phyloP scores from a whole-genome alignment of 2,797 vertebrate genomes.

The Orestias chungarensis region DNA sequence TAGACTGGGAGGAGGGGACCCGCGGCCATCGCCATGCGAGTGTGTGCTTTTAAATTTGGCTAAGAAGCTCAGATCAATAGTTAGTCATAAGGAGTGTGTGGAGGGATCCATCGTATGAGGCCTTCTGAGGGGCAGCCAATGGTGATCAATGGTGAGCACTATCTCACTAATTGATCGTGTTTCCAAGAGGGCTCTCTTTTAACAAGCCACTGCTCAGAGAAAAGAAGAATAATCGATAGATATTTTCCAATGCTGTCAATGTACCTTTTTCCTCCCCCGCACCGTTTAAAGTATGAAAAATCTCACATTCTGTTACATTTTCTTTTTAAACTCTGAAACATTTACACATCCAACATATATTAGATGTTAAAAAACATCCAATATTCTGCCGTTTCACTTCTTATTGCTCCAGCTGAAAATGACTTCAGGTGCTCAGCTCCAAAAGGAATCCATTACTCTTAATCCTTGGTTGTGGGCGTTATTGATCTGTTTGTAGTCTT shows the following conservation, averaged over 20 bases:
- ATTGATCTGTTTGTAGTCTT: slow-evolving; percentile 72
- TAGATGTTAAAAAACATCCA: not conserved
- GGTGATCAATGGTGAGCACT: slow-evolving; percentile 80
- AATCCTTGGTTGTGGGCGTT: slow-evolving; percentile 67
- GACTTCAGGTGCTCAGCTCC: slow-evolving; percentile 52
- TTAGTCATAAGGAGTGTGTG: slow-evolving; percentile 70
- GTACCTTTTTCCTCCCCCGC: slow-evolving; percentile 48
- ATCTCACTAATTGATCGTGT: slow-evolving; percentile 85
- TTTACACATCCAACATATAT: not conserved
- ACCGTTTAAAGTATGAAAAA: too few species aligned
- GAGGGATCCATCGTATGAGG: slow-evolving; percentile 68
- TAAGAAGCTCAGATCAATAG: slow-evolving; percentile 77
- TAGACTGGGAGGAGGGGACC: slow-evolving; percentile 37
- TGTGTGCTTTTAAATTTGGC: slow-evolving; percentile 70
- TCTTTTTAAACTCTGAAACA: not conserved
- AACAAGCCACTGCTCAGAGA: slow-evolving; percentile 74
- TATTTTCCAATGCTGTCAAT: slow-evolving; percentile 81
- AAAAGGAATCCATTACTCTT: slow-evolving; percentile 74
- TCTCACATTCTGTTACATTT: not conserved
- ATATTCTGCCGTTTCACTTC: slow-evolving; percentile 19
- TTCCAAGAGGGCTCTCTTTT: slow-evolving; percentile 78
- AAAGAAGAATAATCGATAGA: slow-evolving; percentile 81
- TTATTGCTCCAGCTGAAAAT: slow-evolving; percentile 42
- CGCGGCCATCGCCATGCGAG: slow-evolving; percentile 41
- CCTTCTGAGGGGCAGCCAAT: slow-evolving; percentile 42